These are phyloP conservation scores for Drosophila testacea DNA, from an alignment of 2,888 invertebrate genomes.

Conservation along the genomic window DNA sequence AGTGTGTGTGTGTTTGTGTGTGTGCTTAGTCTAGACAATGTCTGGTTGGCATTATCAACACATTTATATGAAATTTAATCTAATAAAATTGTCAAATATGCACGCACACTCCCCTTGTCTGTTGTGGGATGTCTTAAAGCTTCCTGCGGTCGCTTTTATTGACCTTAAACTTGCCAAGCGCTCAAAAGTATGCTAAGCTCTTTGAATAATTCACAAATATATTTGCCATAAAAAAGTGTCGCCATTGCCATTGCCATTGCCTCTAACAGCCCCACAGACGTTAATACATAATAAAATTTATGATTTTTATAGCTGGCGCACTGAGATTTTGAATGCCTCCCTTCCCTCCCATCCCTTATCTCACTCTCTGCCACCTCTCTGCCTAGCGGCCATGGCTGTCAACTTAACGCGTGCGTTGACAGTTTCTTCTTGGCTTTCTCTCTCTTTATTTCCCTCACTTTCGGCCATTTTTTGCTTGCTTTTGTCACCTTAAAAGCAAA, in stretches of 20 bases:
- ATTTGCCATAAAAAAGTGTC: conserved; percentile 24
- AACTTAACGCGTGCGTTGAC: conserved; percentile 68
- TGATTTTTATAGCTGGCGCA: conserved; percentile 68
- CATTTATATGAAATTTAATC: conserved; percentile 74
- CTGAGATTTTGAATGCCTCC: conserved; percentile 58
- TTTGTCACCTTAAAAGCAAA: conserved; percentile 68
- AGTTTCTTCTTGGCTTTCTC: conserved; percentile 40
- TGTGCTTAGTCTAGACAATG: conserved; percentile 68
- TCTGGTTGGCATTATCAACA: conserved; percentile 72
- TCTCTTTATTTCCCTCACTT: conserved; percentile 2
- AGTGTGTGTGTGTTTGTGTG: conserved; percentile 40
- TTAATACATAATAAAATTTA: conserved; percentile 71
- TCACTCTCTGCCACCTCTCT: neutral
- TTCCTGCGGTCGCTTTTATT: conserved; percentile 30
- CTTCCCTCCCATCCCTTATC: too few species aligned
- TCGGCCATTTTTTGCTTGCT: conserved; percentile 39
- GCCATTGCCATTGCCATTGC: conserved; percentile 10
- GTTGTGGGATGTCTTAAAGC: conserved; percentile 33
- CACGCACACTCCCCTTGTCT: conserved; percentile 34
- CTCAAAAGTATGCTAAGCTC: conserved; percentile 47
- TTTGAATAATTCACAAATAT: conserved; percentile 62
- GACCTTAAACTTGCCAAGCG: conserved; percentile 54
- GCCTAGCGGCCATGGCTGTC: conserved; percentile 55
- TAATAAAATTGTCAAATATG: conserved; percentile 71
- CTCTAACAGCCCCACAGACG: conserved; percentile 42